Base-by-base conservation (phyloP, 2,113 vertebrate genomes). In the Apteryx mantelli region DNA sequence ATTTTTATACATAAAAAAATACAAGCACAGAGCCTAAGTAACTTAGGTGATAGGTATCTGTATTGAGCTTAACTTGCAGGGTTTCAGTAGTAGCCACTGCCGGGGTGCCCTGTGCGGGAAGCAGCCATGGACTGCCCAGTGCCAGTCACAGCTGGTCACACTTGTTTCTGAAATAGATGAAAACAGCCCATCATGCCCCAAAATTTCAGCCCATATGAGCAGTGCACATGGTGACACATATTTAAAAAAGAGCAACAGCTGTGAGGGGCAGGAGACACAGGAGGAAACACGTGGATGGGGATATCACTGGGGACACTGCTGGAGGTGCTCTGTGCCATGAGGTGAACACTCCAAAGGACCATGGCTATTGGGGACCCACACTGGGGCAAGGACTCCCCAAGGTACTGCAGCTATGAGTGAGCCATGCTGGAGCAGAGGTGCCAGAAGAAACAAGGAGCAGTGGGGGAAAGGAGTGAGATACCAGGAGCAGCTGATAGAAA, bases 261-360 rank as follows among this genome's bases (percentile, higher is more conserved):
- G 4, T 7, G 16, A 18, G 17, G 63, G 13, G 17, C 28, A 46
- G 15, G 9, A 52, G 16, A 58, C 34, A 3, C 32, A 15, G 30
- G 50, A 44, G 25, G 32, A 4, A 25, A 36, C 11, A 36, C 21
- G 18, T 36, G 34, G 48, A 53, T 55, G 46, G 32, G 48, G 25
- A 56, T 1, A 0, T 44, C n/a, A 44, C 1, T 16, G 8, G 13
- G 7, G 30, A 64, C 32, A 55, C 3, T 32, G 4, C 32, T 13
- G 8, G 42, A n/a, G 42, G 25, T 18, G 14, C 17, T 61, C 25
- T 28, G 13, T 85, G 48, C 11, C 38, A 30, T 38, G 44, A 38
- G 36, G 25, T 16, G 11, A 25, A 63, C 24, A 11, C 4, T 22
- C 10, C 18, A 28, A 36, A 42, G 30, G 20, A 48, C 16, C 26